Evolutionary conservation across 2,113 vertebrate species (phyloP).

Genomic region (Enhydra lutris): DNA sequence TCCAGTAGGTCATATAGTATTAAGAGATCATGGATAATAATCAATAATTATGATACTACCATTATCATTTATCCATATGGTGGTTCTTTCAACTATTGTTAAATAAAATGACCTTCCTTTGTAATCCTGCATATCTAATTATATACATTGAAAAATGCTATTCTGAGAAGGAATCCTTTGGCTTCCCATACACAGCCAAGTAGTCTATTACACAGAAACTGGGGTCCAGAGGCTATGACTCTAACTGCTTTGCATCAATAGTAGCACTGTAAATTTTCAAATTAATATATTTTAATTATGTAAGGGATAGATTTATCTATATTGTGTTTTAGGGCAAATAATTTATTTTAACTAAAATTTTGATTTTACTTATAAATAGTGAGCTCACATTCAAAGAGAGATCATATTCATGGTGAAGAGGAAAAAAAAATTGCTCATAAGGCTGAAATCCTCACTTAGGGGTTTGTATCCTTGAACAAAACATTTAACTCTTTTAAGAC

Average conservation of each 20-base stretch:
- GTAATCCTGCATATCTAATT: not conserved
- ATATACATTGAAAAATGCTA: not conserved
- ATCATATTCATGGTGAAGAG: not conserved
- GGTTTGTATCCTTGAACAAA: not conserved
- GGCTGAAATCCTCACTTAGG: not conserved
- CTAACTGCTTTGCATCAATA: rapidly evolving
- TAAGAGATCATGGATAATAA: not conserved
- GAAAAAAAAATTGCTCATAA: not conserved
- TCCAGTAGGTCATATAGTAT: not conserved
- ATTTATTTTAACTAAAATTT: not conserved
- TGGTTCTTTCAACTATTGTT: not conserved
- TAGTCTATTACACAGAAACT: not conserved
- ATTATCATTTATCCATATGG: not conserved
- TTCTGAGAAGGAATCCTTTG: not conserved
- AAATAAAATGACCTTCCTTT: not conserved
- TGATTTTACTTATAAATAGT: not conserved
- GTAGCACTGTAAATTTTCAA: not conserved
- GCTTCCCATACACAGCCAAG: rapidly evolving
- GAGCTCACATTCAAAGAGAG: not conserved
- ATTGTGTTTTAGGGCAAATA: not conserved
- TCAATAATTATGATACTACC: not conserved
- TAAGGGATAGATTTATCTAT: not conserved
- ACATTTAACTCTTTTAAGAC: not conserved
- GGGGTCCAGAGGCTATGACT: rapidly evolving
- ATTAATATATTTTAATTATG: not conserved